Conservation (phyloP, 2,113 vertebrate species). For the Pterocles gutturalis region DNA sequence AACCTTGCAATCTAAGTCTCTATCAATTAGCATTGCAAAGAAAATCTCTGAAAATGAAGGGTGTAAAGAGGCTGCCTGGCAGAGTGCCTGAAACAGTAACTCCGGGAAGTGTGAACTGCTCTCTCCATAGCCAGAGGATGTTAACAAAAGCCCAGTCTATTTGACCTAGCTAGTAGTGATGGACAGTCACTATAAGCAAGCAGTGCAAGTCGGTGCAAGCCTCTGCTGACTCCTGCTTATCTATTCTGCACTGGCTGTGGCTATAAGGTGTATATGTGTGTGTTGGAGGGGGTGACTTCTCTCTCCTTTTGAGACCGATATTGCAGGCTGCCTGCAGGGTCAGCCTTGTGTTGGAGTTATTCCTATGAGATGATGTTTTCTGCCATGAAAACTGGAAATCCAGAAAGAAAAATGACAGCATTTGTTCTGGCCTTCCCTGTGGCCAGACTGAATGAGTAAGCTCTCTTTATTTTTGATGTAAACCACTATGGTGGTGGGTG, state of each 20-base stretch:
- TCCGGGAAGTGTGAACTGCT: constrained; percentile 64
- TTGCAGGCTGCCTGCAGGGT: background rate
- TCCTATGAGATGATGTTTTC: background rate
- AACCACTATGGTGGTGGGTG: background rate
- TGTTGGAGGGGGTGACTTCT: background rate
- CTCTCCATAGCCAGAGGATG: background rate
- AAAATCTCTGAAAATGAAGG: constrained; percentile 56
- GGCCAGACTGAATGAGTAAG: background rate
- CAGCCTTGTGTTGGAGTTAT: background rate
- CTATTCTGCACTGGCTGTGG: background rate
- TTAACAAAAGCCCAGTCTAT: constrained; percentile 54
- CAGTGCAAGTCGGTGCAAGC: constrained; percentile 1
- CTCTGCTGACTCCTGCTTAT: constrained; percentile 36
- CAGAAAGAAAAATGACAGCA: background rate
- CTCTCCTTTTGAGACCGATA: background rate
- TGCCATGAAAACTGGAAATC: background rate
- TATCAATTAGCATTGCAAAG: constrained; percentile 72
- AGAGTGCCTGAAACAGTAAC: constrained; percentile 60
- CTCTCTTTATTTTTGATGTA: background rate
- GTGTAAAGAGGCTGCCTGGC: constrained; percentile 60
- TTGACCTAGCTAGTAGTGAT: background rate
- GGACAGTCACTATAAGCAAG: constrained; percentile 9
- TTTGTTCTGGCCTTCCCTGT: background rate
- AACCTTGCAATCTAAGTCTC: constrained; percentile 27
- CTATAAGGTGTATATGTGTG: background rate